These are phyloP conservation scores for Prionailurus viverrinus DNA, from an alignment of 2,113 vertebrate genomes.

Conservation along the genomic window DNA sequence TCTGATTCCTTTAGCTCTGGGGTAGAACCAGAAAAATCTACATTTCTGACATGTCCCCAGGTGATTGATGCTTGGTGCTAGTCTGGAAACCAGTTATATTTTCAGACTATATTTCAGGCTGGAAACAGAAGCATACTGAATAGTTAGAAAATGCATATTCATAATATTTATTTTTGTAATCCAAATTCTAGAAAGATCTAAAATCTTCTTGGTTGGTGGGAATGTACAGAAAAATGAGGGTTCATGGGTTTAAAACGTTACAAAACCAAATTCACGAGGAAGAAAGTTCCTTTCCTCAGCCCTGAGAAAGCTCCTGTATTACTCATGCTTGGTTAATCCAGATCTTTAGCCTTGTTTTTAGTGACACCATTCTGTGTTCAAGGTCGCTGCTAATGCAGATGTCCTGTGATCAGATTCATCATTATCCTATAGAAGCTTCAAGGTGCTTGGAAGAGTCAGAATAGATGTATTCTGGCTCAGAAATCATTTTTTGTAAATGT, in stretches of 20 bases:
- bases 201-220: background rate
- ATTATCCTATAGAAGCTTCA: background rate
- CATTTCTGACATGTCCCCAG: background rate
- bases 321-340: slow-evolving; percentile 31
- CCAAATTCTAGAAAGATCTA: background rate
- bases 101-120: background rate
- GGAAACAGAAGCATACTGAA: background rate
- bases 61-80: background rate
- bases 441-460: background rate
- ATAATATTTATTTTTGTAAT: background rate
- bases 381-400: background rate
- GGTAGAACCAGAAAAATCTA: background rate
- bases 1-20: background rate
- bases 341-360: background rate
- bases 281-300: background rate
- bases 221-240: background rate
- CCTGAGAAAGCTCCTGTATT: background rate
- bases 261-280: background rate
- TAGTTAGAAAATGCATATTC: background rate
- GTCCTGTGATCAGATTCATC: background rate
- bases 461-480: background rate
- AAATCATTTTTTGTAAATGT: background rate
- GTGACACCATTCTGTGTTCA: background rate
- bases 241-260: background rate
- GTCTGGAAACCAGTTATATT: background rate